A percentile compares a stretch with the other conserved stretches of the same genome.
Evolutionary conservation across 2,888 invertebrate species (phyloP).

Genomic region (Biston stratarius): DNA sequence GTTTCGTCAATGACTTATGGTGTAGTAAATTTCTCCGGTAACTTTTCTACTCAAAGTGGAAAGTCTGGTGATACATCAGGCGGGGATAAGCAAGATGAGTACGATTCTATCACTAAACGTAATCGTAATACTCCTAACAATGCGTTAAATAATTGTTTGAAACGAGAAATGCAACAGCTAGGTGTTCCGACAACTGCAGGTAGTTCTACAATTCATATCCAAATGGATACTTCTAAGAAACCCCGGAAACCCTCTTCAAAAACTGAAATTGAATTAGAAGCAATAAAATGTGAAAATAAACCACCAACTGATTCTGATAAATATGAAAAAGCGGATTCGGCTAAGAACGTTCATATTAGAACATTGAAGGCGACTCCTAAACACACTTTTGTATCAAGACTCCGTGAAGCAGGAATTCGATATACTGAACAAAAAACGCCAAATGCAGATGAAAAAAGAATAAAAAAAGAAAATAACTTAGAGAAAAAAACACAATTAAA

Average conservation of each 20-base stretch:
- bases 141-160: conserved; percentile 54
- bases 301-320: conserved; percentile 5
- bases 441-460: not conserved
- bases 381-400: not conserved
- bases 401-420: conserved; percentile 9
- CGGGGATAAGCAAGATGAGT: conserved; percentile 16
- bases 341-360: not conserved
- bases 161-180: conserved; percentile 56
- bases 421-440: conserved; percentile 16
- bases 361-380: not conserved
- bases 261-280: conserved; percentile 44
- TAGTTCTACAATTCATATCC: conserved; percentile 34
- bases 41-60: conserved; percentile 14
- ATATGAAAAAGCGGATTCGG: not conserved
- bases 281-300: conserved; percentile 29
- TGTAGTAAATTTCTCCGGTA: conserved; percentile 27
- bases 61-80: conserved; percentile 25
- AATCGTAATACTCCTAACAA: conserved; percentile 50
- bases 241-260: conserved; percentile 40
- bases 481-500: not conserved
- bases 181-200: conserved; percentile 43
- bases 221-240: conserved; percentile 44
- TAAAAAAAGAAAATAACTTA: too few species aligned
- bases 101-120: conserved; percentile 55
- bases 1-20: conserved; percentile 1